Percentiles rank a stretch among this genome's conserved stretches.
These are phyloP conservation scores for Piaya cayana DNA, from an alignment of 2,113 vertebrate genomes.

Conservation along the genomic window DNA sequence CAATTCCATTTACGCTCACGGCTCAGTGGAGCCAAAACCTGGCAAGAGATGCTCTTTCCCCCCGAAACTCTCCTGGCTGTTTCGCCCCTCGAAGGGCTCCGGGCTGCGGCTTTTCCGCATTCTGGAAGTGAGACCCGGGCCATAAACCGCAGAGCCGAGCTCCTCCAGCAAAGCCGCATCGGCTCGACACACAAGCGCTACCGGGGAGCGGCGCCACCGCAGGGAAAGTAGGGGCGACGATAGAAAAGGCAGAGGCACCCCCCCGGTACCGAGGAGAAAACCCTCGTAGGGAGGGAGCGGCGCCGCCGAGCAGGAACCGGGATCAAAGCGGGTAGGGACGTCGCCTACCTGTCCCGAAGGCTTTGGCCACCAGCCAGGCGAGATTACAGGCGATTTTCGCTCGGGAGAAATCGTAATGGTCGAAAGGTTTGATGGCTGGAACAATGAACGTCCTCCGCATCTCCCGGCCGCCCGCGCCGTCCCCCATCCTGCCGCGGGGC, in stretches of 20 bases:
- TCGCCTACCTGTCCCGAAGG: constrained; percentile 94
- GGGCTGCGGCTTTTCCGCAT: background rate
- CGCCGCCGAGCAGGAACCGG: constrained; percentile 48
- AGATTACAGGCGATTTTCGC: constrained; percentile 95
- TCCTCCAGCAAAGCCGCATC: background rate
- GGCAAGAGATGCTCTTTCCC: background rate
- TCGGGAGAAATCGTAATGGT: constrained; percentile 93
- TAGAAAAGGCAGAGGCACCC: no score
- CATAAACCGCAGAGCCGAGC: background rate
- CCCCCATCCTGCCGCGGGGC: constrained; percentile 96
- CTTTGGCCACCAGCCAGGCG: constrained; percentile 94
- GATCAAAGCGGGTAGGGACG: constrained; percentile 41
- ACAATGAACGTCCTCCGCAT: constrained; percentile 87
- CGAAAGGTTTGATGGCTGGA: constrained; percentile 91
- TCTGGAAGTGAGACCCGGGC: background rate
- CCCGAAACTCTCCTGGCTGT: background rate
- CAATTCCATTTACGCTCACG: background rate
- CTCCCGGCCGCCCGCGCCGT: constrained; percentile 82
- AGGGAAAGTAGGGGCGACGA: no score
- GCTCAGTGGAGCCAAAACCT: background rate
- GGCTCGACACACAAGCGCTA: background rate
- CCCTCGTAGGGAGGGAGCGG: background rate
- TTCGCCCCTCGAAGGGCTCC: background rate
- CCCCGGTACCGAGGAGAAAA: background rate
- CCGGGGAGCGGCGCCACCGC: no score